phyloP scores from a whole-genome alignment of 2,888 invertebrate genomes.

The Drosophila macrothrix region DNA sequence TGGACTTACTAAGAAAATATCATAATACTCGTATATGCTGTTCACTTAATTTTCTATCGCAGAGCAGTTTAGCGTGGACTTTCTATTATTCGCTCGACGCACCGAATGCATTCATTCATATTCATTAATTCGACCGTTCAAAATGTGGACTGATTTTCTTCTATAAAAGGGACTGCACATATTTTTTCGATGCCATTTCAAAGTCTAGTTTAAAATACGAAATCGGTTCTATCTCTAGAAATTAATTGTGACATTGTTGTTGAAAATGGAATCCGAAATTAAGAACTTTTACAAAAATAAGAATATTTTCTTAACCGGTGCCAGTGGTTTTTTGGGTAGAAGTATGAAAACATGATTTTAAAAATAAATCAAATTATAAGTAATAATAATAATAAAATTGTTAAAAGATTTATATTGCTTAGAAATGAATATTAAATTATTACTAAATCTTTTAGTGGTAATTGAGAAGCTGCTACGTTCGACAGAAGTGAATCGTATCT shows the following conservation, averaged over 20 bases:
- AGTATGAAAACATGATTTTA: constrained; percentile 59
- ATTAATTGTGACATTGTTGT: background rate
- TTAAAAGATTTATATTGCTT: background rate
- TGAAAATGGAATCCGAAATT: constrained; percentile 75
- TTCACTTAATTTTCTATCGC: too few species aligned
- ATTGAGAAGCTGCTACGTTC: constrained; percentile 75
- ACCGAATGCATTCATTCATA: constrained; percentile 3
- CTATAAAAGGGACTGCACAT: constrained; percentile 18
- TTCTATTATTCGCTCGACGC: too few species aligned
- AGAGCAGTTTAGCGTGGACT: too few species aligned
- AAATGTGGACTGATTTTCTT: background rate
- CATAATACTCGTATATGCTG: too few species aligned
- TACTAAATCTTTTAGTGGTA: constrained; percentile 39
- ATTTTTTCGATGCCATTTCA: background rate
- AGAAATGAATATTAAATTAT: background rate
- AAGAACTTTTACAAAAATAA: constrained; percentile 87
- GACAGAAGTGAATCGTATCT: constrained; percentile 86
- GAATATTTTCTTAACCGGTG: constrained; percentile 87
- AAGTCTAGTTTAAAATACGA: background rate
- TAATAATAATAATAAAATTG: background rate
- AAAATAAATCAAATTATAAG: background rate
- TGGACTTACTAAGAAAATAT: too few species aligned
- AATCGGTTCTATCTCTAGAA: background rate
- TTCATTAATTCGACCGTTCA: background rate
- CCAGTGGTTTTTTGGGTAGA: constrained; percentile 86